These are phyloP conservation scores for Nibea albiflora DNA, from an alignment of 2,113 vertebrate species.

Conservation along the genomic window DNA sequence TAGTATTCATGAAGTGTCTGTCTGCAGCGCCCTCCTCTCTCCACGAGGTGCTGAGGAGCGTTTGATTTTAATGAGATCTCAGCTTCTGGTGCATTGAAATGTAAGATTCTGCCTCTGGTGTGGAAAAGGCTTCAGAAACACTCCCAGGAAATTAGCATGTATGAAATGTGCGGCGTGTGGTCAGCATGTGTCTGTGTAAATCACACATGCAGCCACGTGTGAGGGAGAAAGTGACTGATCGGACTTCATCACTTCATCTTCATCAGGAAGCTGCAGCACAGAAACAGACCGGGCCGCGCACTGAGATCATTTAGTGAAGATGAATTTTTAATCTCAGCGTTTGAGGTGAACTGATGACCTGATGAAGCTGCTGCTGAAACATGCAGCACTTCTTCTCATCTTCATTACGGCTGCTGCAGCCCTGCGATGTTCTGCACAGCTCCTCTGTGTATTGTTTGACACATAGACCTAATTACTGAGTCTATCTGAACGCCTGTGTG, in stretches of 20 bases:
- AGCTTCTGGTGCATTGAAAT: constrained; percentile 44
- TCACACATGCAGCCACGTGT: not conserved
- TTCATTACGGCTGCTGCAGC: constrained; percentile 13
- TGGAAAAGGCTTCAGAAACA: constrained; percentile 4
- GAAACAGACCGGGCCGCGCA: not conserved
- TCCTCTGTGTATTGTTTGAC: constrained; percentile 31
- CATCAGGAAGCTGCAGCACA: not conserved
- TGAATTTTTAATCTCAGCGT: not conserved
- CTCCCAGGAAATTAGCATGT: constrained; percentile 11
- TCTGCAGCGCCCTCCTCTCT: not conserved
- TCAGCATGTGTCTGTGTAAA: not conserved
- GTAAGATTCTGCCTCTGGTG: constrained; percentile 27
- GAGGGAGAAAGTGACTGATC: no score
- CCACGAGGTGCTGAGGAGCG: constrained; percentile 35
- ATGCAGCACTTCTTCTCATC: constrained; percentile 16
- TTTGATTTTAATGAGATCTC: constrained; percentile 69
- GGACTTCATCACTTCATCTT: no score
- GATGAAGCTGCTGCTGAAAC: no score
- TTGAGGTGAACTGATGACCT: not conserved
- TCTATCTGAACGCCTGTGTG: constrained; percentile 14
- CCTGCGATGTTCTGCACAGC: not conserved
- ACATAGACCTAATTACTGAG: constrained; percentile 44
- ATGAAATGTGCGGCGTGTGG: not conserved
- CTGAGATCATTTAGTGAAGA: not conserved
- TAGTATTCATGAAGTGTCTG: constrained; percentile 47